Evolutionary conservation across 2,797 vertebrate species (phyloP).

Genomic region (Bovichtus diacanthus): DNA sequence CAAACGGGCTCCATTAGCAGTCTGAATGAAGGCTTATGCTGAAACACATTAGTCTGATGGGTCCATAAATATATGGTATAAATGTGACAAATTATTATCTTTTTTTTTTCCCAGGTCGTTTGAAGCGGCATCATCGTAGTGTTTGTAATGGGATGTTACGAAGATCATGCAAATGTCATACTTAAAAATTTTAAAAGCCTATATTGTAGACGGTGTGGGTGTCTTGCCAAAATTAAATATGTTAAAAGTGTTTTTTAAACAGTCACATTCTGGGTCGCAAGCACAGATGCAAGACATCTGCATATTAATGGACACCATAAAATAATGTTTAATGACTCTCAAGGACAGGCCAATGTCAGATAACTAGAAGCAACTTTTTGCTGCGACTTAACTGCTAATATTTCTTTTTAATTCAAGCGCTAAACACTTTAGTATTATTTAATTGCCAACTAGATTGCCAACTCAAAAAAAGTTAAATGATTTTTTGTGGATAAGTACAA

Average conservation of each 20-base stretch:
- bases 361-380: neutral
- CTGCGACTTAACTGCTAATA: neutral
- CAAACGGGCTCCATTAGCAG: constrained; percentile 64
- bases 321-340: neutral
- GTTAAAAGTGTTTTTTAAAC: neutral
- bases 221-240: neutral
- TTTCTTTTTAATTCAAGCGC: neutral
- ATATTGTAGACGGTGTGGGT: neutral
- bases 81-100: constrained; percentile 49
- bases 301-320: neutral
- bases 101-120: constrained; percentile 34
- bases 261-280: neutral
- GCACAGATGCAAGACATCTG: neutral
- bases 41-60: constrained; percentile 60
- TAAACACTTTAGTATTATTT: neutral
- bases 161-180: constrained; percentile 4
- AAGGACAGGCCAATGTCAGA: neutral
- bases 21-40: constrained; percentile 53
- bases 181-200: neutral
- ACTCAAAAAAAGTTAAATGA: neutral
- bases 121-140: neutral
- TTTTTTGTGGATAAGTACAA: neutral
- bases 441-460: neutral
- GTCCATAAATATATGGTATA: constrained; percentile 54
- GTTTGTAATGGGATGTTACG: constrained; percentile 15